These are phyloP conservation scores for Sycophila sp. DNA, from an alignment of 1,140 invertebrate species.

Conservation along the genomic window DNA sequence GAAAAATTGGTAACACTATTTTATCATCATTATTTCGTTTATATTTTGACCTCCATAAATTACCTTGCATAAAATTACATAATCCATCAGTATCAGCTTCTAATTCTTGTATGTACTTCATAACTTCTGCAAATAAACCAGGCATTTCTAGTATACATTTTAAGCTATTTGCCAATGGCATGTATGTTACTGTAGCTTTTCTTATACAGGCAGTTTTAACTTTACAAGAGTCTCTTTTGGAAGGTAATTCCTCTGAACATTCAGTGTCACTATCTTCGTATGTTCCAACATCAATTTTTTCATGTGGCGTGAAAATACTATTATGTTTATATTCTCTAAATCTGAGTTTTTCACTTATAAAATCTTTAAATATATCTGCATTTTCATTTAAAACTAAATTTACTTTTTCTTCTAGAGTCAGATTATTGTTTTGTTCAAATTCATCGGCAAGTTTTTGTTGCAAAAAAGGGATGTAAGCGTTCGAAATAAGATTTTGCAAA, in stretches of 20 bases:
- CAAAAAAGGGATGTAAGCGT: too few relatives aligned
- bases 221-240: too few relatives aligned
- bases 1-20: conserved; percentile 31
- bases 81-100: conserved; percentile 18
- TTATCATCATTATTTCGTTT: neutral
- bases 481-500: too few relatives aligned
- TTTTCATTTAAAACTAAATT: conserved; percentile 23
- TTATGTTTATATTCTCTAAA: conserved; percentile 37
- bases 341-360: conserved; percentile 32
- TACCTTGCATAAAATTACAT: conserved; percentile 38
- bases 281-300: conserved; percentile 33
- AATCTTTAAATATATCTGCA: conserved; percentile 26
- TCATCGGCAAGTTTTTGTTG: too few relatives aligned
- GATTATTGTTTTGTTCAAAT: too few relatives aligned
- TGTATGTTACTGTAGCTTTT: conserved; percentile 29
- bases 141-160: conserved; percentile 25
- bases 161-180: conserved; percentile 34
- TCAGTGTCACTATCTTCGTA: conserved; percentile 24
- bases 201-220: neutral
- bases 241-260: neutral
- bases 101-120: conserved; percentile 27
- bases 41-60: conserved; percentile 38
- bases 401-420: neutral
- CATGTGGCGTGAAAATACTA: conserved; percentile 23
- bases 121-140: conserved; percentile 28